Evolutionary conservation across 2,888 invertebrate genomes (phyloP).

Genomic region (Chorisops tibialis): DNA sequence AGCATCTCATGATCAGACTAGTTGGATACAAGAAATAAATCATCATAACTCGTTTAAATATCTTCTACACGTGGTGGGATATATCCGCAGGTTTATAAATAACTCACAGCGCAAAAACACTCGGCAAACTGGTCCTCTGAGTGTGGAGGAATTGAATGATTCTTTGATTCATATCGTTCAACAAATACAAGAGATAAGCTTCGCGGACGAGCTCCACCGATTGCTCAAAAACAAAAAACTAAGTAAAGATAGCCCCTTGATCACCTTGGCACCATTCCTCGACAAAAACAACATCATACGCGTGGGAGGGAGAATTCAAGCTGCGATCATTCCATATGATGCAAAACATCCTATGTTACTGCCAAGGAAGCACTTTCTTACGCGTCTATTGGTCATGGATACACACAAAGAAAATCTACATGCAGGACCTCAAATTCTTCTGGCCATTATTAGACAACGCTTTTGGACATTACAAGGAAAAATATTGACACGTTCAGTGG

Average conservation of each 20-base stretch:
- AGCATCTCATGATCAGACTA: background rate
- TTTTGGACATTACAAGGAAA: slow-evolving; percentile 20
- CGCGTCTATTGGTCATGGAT: slow-evolving; percentile 3
- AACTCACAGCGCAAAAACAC: background rate
- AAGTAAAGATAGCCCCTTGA: background rate
- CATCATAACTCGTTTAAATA: background rate
- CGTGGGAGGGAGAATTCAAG: slow-evolving; percentile 22
- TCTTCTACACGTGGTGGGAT: background rate
- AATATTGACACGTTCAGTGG: background rate
- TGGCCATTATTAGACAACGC: background rate
- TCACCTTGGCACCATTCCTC: background rate
- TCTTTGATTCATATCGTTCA: background rate
- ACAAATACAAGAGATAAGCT: background rate
- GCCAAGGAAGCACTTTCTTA: slow-evolving; percentile 12
- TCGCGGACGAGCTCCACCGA: background rate
- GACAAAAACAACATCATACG: slow-evolving; percentile 9
- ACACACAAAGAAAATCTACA: slow-evolving; percentile 13
- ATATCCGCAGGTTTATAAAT: background rate
- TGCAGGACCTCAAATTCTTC: slow-evolving; percentile 12
- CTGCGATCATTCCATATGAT: slow-evolving; percentile 7
- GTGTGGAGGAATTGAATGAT: background rate
- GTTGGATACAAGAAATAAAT: background rate
- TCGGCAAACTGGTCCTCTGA: background rate
- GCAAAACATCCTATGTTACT: slow-evolving; percentile 28
- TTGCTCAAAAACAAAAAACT: background rate